Evolutionary conservation across 2,888 invertebrate genomes (phyloP), one percentile per base, ranked within the genome.

Genomic region (Eilema sororculum): DNA sequence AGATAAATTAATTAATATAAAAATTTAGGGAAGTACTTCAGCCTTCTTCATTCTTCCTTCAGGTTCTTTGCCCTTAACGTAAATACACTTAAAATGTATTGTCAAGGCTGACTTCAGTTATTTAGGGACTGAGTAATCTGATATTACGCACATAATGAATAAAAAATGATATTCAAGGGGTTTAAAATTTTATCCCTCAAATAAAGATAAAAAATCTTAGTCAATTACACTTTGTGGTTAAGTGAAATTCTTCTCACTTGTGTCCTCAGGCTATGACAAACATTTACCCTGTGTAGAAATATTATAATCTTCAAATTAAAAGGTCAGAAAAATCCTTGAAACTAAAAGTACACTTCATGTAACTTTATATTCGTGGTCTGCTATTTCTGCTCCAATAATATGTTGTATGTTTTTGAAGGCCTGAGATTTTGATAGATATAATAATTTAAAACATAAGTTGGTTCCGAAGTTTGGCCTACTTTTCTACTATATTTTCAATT

Each of bases 361-460:
- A 37, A 24, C 9, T 62, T 62, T 62, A 12, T 24, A 13, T 37
- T 24, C 37, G 37, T 10, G 61, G 12, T 37, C 8, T 22, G 10
- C 22, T 9, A 37, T 24, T 16, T 37, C 62, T 37, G 24, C 24
- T 22, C 62, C 62, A 62, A 37, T 37, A 37, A 37, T 16, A 22
- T 24, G 37, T 62, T 52, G 52, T n/a, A n/a, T 52, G 52, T 24
- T 24, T 37, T 33, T 37, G 37, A 37, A 16, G 33, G 16, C 6
- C 24, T 24, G 62, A 62, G 33, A 13, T 62, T 62, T 37, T 62
- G 16, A 37, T 24, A 37, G 37, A 37, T 61, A 61, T 9, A 41
- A 12, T 33, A 60, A 61, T 61, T 8, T 22, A 37, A 24, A 61
- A 37, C 2, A 6, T 0, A 37, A 61, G 12, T 22, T 37, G 16